Base-by-base conservation (phyloP, 1,140 invertebrate genomes). In the Dendrolimus kikuchii region DNA sequence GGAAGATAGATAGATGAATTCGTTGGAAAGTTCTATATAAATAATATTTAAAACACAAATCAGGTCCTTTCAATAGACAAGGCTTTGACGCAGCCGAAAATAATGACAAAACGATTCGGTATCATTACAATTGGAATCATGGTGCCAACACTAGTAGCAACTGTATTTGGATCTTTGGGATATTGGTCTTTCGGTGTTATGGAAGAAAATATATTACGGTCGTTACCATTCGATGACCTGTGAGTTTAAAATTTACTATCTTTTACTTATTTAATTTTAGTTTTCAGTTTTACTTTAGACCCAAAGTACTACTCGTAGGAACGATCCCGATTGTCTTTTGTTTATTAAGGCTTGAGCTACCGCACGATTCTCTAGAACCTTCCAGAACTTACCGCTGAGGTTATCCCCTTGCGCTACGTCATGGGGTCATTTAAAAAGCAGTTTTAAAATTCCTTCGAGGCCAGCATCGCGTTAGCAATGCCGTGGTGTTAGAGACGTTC, bases 121-220 rank as follows among this genome's bases (percentile, higher is more conserved):
- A 57, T 77, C 0, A 47, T 81, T 7, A 63, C 53, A 0, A 53
- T 77, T 6, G 67, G 73, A 5, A 71, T 79, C 48, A 10, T 62
- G 10, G 49, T 66, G 2, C 68, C 71, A n/a, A 67, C 67, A 0
- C 5, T 68, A 5, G 37, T 77, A 5, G 54, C 70, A 0, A 68
- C 56, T 2, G 40, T 74, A 7, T 73, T 81, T 10, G 74, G 78
- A 6, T 49, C 49, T 4, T 42, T 76, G 0, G 74, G 76, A 5
- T 79, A 76, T 47, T 79, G 71, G 68, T 61, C 71, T 5, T 81
- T 76, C 52, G 78, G 76, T 5, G 56, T 63, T 5, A 81, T 81
- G 78, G 78, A 81, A 8, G 78, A 81, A 46, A 81, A 81, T 54
- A 61, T 81, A 10, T 52, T 81, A 6, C 53, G 76, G 49, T 73